Conservation (phyloP, 2,888 invertebrate species). For the Leptinotarsa tumamoca region DNA sequence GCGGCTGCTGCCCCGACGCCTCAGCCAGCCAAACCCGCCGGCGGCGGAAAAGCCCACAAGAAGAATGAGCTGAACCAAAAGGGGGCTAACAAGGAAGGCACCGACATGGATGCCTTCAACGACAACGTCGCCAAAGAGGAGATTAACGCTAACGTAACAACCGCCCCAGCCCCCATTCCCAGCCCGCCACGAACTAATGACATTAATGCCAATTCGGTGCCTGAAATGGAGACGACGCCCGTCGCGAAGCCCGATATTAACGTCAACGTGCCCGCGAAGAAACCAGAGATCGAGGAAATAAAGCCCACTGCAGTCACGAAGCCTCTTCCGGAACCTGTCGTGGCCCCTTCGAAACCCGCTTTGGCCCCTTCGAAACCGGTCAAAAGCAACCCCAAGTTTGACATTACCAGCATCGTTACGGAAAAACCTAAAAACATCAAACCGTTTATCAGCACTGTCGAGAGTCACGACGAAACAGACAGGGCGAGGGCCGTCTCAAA, state of each 20-base stretch:
- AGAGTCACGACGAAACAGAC: constrained; percentile 60
- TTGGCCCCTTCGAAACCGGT: background rate
- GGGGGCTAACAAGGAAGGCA: constrained; percentile 72
- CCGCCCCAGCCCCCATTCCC: background rate
- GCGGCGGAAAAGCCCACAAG: constrained; percentile 66
- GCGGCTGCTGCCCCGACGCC: constrained; percentile 55
- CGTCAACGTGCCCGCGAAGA: constrained; percentile 9
- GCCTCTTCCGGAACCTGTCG: background rate
- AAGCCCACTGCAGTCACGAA: constrained; percentile 12
- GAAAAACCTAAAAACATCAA: constrained; percentile 60
- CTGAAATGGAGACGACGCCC: constrained; percentile 12
- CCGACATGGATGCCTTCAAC: constrained; percentile 73
- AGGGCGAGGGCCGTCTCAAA: constrained; percentile 50
- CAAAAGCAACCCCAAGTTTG: background rate
- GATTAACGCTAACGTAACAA: constrained; percentile 28
- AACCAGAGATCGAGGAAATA: constrained; percentile 24
- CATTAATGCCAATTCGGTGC: constrained; percentile 30
- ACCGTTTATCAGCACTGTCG: constrained; percentile 40
- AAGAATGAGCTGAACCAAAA: constrained; percentile 70
- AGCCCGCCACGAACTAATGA: constrained; percentile 23
- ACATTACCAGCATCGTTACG: constrained; percentile 58
- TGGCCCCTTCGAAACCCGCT: background rate
- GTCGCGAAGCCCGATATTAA: background rate
- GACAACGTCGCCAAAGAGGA: constrained; percentile 53
- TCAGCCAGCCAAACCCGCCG: constrained; percentile 65